These are phyloP conservation scores for Lasioglossum marginatum DNA, from an alignment of 2,888 invertebrate species.

Conservation along the genomic window DNA sequence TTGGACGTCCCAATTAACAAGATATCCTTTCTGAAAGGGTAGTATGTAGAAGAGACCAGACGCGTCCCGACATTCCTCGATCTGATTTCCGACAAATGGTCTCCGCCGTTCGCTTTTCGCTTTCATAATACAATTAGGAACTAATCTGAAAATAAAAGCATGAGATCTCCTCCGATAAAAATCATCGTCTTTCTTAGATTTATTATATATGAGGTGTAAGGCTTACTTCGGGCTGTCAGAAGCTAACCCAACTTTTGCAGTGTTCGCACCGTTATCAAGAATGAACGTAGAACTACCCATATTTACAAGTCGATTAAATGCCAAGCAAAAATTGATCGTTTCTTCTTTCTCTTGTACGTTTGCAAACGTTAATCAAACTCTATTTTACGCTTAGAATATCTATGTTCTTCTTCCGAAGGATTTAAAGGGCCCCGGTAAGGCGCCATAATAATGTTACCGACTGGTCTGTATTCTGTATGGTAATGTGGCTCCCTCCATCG, in stretches of 20 bases:
- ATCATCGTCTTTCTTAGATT: background rate
- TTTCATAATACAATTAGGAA: constrained; percentile 99
- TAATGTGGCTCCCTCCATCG: background rate
- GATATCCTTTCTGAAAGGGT: constrained; percentile 97
- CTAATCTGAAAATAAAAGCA: constrained; percentile 85
- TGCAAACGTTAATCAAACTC: background rate
- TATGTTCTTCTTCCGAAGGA: background rate
- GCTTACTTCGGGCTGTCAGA: constrained; percentile 88
- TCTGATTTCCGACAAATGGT: constrained; percentile 96
- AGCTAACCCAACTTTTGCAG: constrained; percentile 94
- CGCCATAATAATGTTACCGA: constrained; percentile 3
- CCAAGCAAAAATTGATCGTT: background rate
- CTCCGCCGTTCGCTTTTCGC: constrained; percentile 98
- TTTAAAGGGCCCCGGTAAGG: constrained; percentile 3
- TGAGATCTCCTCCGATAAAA: background rate
- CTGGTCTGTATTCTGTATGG: background rate
- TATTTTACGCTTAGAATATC: background rate
- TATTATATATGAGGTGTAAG: background rate
- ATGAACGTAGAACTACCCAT: constrained; percentile 86
- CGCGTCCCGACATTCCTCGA: constrained; percentile 98
- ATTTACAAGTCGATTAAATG: constrained; percentile 28
- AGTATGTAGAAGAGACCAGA: constrained; percentile 97
- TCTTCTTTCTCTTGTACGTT: background rate
- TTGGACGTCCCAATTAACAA: constrained; percentile 98
- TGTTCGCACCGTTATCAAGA: constrained; percentile 95